phyloP scores from a whole-genome alignment of 1,140 invertebrate genomes.

The Cydia pomonella region DNA sequence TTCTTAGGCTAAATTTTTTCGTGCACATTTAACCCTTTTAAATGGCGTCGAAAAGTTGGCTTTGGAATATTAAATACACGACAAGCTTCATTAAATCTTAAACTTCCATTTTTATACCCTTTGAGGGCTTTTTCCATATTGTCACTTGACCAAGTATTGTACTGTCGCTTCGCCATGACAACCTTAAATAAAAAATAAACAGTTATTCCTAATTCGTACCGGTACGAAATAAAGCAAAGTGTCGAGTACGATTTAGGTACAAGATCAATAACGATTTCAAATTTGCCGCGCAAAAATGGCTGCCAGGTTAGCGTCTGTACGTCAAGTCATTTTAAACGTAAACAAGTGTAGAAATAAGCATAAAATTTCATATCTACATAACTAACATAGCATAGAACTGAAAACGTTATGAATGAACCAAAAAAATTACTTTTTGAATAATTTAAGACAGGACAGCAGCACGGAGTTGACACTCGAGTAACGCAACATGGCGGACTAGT shows the following conservation, averaged over 20 bases:
- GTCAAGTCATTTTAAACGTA: not conserved
- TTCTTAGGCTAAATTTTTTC: too few relatives aligned
- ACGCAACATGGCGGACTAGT: not conserved
- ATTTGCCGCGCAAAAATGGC: not conserved
- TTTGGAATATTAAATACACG: too few relatives aligned
- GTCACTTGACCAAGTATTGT: slow-evolving; percentile 5
- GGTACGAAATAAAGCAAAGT: slow-evolving; percentile 7
- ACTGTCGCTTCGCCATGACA: not conserved
- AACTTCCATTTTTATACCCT: slow-evolving; percentile 7
- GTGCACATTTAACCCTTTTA: too few relatives aligned
- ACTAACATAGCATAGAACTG: not conserved
- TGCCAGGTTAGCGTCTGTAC: not conserved
- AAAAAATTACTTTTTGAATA: not conserved
- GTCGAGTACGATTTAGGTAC: slow-evolving; percentile 1
- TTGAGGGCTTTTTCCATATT: slow-evolving; percentile 9
- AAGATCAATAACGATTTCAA: slow-evolving; percentile 15
- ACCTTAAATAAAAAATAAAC: slow-evolving; percentile 10
- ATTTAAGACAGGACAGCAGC: not conserved
- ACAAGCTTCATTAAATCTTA: too few relatives aligned
- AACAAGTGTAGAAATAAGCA: not conserved
- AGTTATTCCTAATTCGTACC: slow-evolving; percentile 16
- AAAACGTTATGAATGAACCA: slow-evolving; percentile 1
- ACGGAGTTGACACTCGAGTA: not conserved
- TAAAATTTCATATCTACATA: not conserved
- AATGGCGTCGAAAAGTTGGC: too few relatives aligned